Percentiles rank a stretch among this genome's conserved stretches.
phyloP scores from a whole-genome alignment of 2,113 vertebrate genomes.

The Eonycteris spelaea region DNA sequence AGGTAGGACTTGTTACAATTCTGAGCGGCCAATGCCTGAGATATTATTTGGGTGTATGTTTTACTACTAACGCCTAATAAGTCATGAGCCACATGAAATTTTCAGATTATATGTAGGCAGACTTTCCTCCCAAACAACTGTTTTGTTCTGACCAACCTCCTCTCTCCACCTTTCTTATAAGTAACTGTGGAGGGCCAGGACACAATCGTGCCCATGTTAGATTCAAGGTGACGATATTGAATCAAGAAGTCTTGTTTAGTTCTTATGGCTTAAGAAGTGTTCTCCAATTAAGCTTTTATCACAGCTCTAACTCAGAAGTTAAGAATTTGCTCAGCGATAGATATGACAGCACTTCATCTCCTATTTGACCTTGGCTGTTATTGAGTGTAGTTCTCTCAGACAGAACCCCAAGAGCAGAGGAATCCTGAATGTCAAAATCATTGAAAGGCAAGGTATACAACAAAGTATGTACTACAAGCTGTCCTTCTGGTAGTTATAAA shows the following conservation, averaged over 20 bases:
- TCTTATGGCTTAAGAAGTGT: not conserved
- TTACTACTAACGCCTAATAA: not conserved
- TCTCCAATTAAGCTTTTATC: not conserved
- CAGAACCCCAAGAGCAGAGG: not conserved
- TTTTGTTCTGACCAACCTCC: not conserved
- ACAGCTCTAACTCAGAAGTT: not conserved
- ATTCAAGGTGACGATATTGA: not conserved
- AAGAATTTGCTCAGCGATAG: not conserved
- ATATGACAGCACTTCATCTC: not conserved
- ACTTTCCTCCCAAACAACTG: not conserved
- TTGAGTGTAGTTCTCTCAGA: not conserved
- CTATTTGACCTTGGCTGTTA: not conserved
- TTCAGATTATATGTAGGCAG: not conserved
- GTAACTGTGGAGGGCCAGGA: no score
- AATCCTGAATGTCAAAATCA: not conserved
- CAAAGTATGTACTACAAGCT: not conserved
- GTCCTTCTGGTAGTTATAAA: not conserved
- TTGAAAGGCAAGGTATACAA: not conserved
- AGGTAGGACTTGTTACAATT: not conserved
- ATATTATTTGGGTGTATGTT: not conserved
- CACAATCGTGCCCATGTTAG: not conserved
- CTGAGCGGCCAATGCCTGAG: not conserved
- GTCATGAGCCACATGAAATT: not conserved
- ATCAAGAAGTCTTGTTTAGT: not conserved
- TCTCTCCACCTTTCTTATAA: not conserved